phyloP scores from a whole-genome alignment of 2,797 vertebrate species.

The Hydrolagus colliei region DNA sequence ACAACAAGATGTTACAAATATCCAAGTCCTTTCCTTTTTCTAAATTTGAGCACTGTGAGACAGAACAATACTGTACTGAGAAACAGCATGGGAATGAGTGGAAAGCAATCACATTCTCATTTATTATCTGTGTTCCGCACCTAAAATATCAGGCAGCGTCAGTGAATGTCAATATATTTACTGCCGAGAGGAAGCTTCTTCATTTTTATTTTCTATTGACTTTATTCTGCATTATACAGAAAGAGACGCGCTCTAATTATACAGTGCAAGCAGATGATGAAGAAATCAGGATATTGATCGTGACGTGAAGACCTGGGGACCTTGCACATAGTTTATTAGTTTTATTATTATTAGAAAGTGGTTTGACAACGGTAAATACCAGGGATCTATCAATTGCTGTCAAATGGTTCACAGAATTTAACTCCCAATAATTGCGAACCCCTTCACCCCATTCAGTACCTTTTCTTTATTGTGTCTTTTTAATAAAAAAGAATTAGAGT shows the following conservation, averaged over 20 bases:
- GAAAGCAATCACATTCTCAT: conserved; percentile 48
- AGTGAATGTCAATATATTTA: conserved; percentile 55
- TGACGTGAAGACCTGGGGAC: conserved; percentile 44
- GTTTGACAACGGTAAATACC: conserved; percentile 37
- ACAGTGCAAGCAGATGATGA: conserved; percentile 46
- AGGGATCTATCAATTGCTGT: conserved; percentile 5
- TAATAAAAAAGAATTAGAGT: not conserved
- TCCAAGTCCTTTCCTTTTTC: conserved; percentile 32
- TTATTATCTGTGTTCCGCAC: conserved; percentile 40
- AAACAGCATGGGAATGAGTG: conserved; percentile 34
- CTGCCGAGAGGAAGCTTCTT: conserved; percentile 48
- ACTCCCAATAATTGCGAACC: not conserved
- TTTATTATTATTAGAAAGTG: conserved; percentile 35
- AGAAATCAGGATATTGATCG: conserved; percentile 52
- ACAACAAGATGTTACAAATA: too few relatives aligned
- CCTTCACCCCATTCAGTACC: not conserved
- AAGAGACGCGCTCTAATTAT: conserved; percentile 51
- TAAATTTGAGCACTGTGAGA: conserved; percentile 48
- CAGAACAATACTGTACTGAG: conserved; percentile 36
- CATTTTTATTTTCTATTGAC: conserved; percentile 37
- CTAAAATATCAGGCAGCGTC: conserved; percentile 37
- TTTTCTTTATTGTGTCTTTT: too few relatives aligned
- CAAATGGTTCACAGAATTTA: conserved; percentile 10
- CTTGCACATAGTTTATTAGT: conserved; percentile 40
- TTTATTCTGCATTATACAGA: conserved; percentile 43